Evolutionary conservation across 2,113 vertebrate species (phyloP).

Genomic region (Holacanthus passer): DNA sequence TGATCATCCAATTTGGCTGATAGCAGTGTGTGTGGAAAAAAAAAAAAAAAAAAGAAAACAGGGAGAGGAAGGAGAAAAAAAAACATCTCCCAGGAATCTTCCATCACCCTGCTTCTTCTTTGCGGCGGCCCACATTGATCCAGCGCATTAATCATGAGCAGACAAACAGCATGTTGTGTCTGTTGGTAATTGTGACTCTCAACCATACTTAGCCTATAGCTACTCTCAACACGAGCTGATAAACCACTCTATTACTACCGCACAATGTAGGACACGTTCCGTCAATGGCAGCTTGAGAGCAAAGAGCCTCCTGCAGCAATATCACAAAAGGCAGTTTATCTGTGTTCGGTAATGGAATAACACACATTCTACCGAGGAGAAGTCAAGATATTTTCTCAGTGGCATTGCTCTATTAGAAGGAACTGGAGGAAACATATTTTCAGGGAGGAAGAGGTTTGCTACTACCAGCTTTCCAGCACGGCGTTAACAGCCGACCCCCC

Average conservation of each 20-base stretch:
- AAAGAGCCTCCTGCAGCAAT: slow-evolving; percentile 67
- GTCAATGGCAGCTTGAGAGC: slow-evolving; percentile 64
- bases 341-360: slow-evolving; percentile 69
- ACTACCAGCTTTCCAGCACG: slow-evolving; percentile 51
- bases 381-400: slow-evolving; percentile 55
- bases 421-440: slow-evolving; percentile 43
- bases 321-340: slow-evolving; percentile 79
- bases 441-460: slow-evolving; percentile 21
- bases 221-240: slow-evolving; percentile 79
- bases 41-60: slow-evolving; percentile 50
- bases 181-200: slow-evolving; percentile 83
- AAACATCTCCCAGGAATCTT: slow-evolving; percentile 73
- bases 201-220: slow-evolving; percentile 82
- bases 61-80: slow-evolving; percentile 10
- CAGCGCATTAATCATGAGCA: slow-evolving; percentile 81
- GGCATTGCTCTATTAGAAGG: slow-evolving; percentile 59
- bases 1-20: slow-evolving; percentile 83
- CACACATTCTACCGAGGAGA: slow-evolving; percentile 54
- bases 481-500: slow-evolving; percentile 52
- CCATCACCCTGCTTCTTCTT: slow-evolving; percentile 67
- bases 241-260: slow-evolving; percentile 79
- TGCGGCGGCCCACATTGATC: slow-evolving; percentile 68
- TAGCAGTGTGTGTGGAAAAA: slow-evolving; percentile 60
- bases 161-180: slow-evolving; percentile 83
- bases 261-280: slow-evolving; percentile 75